A percentile compares a stretch with the other conserved stretches of the same genome.
Conservation (phyloP, 2,888 invertebrate genomes). For the Ophion costatus region DNA sequence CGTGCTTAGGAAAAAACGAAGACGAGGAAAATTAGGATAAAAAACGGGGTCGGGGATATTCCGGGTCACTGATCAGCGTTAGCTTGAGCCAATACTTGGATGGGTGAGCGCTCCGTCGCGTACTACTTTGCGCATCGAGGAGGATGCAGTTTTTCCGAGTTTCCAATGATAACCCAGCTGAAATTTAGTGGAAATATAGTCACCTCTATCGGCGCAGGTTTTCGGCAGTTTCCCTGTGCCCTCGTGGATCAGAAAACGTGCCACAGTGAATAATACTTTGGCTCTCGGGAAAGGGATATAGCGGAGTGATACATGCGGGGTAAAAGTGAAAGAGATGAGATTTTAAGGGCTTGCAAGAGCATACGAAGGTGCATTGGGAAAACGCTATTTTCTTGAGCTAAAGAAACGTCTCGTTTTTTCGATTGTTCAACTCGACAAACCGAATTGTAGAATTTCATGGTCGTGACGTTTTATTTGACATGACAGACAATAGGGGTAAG, state of each 20-base stretch:
- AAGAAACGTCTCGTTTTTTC: neutral
- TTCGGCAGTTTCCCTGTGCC: neutral
- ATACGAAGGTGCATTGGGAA: no score
- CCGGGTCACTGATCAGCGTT: no score
- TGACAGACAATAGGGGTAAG: constrained; percentile 8
- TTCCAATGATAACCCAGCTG: no score
- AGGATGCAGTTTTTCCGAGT: no score
- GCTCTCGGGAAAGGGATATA: neutral
- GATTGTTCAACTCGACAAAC: neutral
- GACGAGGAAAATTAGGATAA: neutral
- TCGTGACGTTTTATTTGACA: constrained; percentile 41
- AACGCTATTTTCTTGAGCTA: neutral
- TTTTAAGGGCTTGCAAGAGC: no score
- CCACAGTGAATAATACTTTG: neutral
- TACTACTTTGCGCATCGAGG: no score
- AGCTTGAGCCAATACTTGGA: no score
- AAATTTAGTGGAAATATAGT: no score
- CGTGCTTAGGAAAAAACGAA: neutral
- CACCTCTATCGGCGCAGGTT: neutral
- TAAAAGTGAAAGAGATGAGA: no score
- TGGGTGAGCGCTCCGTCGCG: no score
- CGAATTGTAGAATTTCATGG: constrained; percentile 1
- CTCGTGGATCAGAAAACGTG: neutral
- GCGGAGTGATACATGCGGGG: neutral
- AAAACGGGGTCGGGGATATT: no score